These are phyloP conservation scores for Drosophila ananassae DNA, from an alignment of 1,140 invertebrate species.

Conservation along the genomic window DNA sequence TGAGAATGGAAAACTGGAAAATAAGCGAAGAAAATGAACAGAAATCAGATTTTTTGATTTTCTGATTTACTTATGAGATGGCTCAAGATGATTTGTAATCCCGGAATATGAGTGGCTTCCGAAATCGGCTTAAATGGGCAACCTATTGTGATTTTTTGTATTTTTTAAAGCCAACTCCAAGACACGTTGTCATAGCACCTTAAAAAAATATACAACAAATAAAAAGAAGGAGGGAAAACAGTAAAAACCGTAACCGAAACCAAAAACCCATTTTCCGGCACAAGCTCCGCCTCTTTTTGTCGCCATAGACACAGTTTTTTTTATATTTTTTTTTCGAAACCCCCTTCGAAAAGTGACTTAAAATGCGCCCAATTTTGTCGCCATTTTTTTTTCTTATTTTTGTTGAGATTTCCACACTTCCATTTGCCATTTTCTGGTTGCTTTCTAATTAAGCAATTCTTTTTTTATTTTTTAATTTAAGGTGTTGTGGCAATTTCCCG, in stretches of 20 bases:
- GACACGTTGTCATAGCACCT: constrained; percentile 14
- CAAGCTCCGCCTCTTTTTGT: not conserved
- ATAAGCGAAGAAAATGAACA: constrained; percentile 6
- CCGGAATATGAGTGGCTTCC: constrained; percentile 7
- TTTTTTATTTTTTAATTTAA: not conserved
- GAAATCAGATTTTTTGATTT: constrained; percentile 5
- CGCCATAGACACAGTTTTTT: constrained; percentile 11
- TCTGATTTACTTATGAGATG: constrained; percentile 10
- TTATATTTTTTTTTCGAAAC: not conserved
- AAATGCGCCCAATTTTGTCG: constrained; percentile 21
- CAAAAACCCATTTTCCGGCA: constrained; percentile 18
- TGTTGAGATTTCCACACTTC: constrained; percentile 35
- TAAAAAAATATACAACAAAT: not conserved
- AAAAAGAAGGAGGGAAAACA: not conserved
- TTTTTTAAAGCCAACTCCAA: not conserved
- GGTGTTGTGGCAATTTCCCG: constrained; percentile 12
- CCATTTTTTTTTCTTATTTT: constrained; percentile 1
- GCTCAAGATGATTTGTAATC: constrained; percentile 12
- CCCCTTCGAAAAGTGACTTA: not conserved
- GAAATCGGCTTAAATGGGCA: constrained; percentile 14
- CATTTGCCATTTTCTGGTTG: constrained; percentile 18
- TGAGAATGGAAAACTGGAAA: constrained; percentile 20
- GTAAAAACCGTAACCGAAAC: constrained; percentile 12
- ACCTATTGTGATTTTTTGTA: not conserved
- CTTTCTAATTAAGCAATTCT: constrained; percentile 21